These are phyloP conservation scores for Nothocercus nigrocapillus DNA, from an alignment of 2,113 vertebrate genomes.

Conservation along the genomic window DNA sequence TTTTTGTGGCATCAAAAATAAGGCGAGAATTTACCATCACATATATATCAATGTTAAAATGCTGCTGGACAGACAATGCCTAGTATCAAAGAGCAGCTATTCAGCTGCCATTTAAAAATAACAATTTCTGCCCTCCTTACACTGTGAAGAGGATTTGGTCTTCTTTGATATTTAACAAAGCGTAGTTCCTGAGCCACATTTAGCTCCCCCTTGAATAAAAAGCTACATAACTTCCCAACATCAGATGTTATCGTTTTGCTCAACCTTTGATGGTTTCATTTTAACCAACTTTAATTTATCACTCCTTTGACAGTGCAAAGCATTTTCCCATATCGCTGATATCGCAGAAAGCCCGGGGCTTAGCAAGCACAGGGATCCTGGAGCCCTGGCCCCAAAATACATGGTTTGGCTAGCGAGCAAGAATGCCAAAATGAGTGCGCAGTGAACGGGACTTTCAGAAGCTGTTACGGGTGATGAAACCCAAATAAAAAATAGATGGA, in stretches of 20 bases:
- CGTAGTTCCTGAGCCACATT: neutral
- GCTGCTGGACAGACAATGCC: neutral
- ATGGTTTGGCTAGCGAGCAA: neutral
- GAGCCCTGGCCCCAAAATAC: neutral
- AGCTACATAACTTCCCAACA: neutral
- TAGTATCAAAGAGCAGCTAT: neutral
- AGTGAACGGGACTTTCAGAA: neutral
- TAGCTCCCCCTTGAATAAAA: neutral
- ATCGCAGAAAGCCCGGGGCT: neutral
- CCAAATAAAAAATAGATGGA: conserved; percentile 39
- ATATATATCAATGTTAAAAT: neutral
- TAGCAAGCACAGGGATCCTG: neutral
- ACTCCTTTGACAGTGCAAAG: neutral
- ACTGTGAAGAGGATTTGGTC: neutral
- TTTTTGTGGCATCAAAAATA: neutral
- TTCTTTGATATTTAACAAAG: neutral
- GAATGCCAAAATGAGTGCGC: neutral
- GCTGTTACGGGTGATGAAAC: conserved; percentile 8
- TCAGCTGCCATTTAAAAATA: neutral
- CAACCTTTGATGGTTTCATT: neutral
- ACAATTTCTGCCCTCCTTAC: neutral
- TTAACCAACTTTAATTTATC: neutral
- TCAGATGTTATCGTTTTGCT: neutral
- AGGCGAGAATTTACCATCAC: neutral
- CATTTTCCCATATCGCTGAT: neutral